Base-by-base conservation (phyloP, 2,113 vertebrate genomes). In the Montifringilla adamsi region DNA sequence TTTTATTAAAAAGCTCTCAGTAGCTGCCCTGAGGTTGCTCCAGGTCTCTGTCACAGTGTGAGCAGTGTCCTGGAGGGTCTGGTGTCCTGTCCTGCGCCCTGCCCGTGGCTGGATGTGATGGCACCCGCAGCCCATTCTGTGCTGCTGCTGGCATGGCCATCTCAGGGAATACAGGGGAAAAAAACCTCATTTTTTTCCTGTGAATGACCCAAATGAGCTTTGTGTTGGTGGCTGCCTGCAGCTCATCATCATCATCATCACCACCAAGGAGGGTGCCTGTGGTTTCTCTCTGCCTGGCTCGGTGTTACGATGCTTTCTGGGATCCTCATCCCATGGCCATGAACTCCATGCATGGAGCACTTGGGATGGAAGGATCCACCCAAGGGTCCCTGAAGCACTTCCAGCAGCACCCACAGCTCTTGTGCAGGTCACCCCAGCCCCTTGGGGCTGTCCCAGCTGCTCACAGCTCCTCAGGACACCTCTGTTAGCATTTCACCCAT, bases 131-230 rank as follows among this genome's bases (percentile, higher is more conserved):
- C 63, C n/a, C 80, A 33, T 17, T 13, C 31, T 58, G 5, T 17
- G n/a, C 46, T 26, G 5, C 55, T 50, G 35, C 55, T 70, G 64
- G 53, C 35, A 30, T 6, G 11, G 14, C 8, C 26, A 16, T 35
- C 19, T 21, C 24, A 28, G 14, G 59, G 77, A 55, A 43, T 31
- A 1, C 23, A 35, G 21, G 23, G 47, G 35, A 15, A 13, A 73
- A 83, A 87, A 74, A 8, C 9, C 12, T 67, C 4, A 0, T 50
- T 87, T 89, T 89, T 52, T 27, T 56, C 63, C 20, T 50, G 18
- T 16, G 16, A 11, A 11, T 20, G 30, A 31, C 35, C 22, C 1
- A 1, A 17, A 74, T 13, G 52, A 37, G 6, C 0, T 0, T 46
- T 3, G 0, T 39, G 37, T 20, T 23, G 33, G 31, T 76, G 76